phyloP scores from a whole-genome alignment of 2,113 vertebrate species.

The Apodemus speciosus region DNA sequence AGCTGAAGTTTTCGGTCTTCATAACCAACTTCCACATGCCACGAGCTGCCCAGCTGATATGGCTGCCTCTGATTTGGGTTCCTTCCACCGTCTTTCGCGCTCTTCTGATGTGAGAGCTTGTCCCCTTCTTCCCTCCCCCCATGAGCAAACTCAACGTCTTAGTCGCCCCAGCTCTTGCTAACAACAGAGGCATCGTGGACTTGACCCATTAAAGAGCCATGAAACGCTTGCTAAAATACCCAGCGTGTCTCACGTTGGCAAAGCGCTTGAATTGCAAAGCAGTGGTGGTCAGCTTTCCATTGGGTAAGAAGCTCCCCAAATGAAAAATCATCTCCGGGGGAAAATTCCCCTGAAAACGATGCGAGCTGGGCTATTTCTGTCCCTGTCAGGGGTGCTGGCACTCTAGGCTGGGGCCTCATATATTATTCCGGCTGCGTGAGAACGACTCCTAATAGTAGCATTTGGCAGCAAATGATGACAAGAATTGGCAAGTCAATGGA shows the following conservation, averaged over 20 bases:
- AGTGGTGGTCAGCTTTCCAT: constrained; percentile 61
- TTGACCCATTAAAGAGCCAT: constrained; percentile 60
- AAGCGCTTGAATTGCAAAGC: constrained; percentile 68
- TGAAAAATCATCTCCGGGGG: constrained; percentile 80
- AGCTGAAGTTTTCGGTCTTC: constrained; percentile 84
- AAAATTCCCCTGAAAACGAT: constrained; percentile 81
- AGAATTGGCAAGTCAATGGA: constrained; percentile 72
- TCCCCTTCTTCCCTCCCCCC: background rate
- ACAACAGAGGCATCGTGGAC: background rate
- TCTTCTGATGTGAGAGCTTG: background rate
- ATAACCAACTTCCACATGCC: constrained; percentile 56
- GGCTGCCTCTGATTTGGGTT: constrained; percentile 46
- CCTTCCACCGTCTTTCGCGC: constrained; percentile 31
- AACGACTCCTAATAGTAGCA: constrained; percentile 74
- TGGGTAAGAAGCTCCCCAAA: constrained; percentile 76
- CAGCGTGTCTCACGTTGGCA: constrained; percentile 69
- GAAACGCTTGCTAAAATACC: constrained; percentile 17
- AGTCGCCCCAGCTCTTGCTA: constrained; percentile 49
- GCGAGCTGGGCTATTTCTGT: constrained; percentile 79
- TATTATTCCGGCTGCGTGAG: constrained; percentile 79
- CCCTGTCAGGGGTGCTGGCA: constrained; percentile 80
- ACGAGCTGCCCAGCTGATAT: constrained; percentile 41
- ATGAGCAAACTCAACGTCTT: constrained; percentile 52
- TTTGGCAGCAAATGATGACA: constrained; percentile 65
- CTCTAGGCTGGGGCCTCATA: constrained; percentile 79